These are phyloP conservation scores for Magallana angulata DNA, from an alignment of 1,140 invertebrate genomes.

Conservation along the genomic window DNA sequence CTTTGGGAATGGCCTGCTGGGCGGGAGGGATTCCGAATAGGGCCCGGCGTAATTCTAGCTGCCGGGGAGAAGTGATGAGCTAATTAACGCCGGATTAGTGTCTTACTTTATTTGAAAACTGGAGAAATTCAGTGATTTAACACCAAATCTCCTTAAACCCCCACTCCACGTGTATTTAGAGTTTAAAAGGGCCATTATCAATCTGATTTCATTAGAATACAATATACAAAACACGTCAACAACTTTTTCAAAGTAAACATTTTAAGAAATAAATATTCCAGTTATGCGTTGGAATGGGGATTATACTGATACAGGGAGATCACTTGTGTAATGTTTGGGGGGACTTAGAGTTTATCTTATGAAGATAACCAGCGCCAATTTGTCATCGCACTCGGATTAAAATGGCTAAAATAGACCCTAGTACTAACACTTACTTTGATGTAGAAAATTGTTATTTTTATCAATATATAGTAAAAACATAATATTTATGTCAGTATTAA, in stretches of 20 bases:
- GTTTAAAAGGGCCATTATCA: conserved; percentile 32
- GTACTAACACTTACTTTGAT: too few relatives aligned
- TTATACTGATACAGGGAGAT: background rate
- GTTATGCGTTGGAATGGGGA: background rate
- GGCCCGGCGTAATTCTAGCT: conserved; percentile 12
- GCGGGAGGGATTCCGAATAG: conserved; percentile 10
- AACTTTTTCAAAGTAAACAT: conserved; percentile 40
- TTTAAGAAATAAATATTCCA: conserved; percentile 18
- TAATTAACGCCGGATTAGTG: conserved; percentile 38
- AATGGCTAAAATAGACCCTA: too few relatives aligned
- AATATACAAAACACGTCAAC: conserved; percentile 43
- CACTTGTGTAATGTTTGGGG: too few relatives aligned
- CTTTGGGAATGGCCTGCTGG: conserved; percentile 21
- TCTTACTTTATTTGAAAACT: conserved; percentile 34
- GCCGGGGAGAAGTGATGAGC: conserved; percentile 37
- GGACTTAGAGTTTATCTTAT: too few relatives aligned
- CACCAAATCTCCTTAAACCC: conserved; percentile 22
- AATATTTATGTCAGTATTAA: too few relatives aligned
- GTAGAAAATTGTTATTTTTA: too few relatives aligned
- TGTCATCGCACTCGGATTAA: too few relatives aligned
- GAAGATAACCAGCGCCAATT: too few relatives aligned
- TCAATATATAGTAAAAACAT: too few relatives aligned
- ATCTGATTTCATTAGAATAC: conserved; percentile 40
- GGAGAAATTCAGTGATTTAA: conserved; percentile 22
- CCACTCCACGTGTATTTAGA: conserved; percentile 33